Evolutionary conservation across 1,140 invertebrate genomes (phyloP).

Genomic region (Melipona quadrifasciata): DNA sequence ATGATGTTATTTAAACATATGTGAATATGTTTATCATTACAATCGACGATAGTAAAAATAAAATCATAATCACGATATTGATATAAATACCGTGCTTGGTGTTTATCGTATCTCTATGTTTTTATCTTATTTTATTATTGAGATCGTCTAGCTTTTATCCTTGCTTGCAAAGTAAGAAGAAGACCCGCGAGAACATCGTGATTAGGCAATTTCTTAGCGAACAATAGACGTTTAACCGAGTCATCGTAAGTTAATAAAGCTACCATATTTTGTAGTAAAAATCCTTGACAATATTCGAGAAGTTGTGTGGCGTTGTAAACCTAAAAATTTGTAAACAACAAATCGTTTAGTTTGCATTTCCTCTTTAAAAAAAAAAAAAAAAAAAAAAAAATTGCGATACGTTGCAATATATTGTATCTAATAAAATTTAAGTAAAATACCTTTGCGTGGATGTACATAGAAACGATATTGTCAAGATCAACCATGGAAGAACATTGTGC

Average conservation of each 20-base stretch:
- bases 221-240: conserved; percentile 92
- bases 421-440: conserved; percentile 77
- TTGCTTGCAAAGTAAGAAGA: conserved; percentile 89
- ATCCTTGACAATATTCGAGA: conserved; percentile 94
- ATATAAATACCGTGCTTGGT: not conserved
- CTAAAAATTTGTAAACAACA: conserved; percentile 78
- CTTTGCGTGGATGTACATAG: conserved; percentile 96
- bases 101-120: conserved; percentile 50
- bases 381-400: not conserved
- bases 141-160: conserved; percentile 86
- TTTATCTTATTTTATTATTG: conserved; percentile 76
- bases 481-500: conserved; percentile 91
- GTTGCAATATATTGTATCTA: not conserved
- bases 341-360: not conserved
- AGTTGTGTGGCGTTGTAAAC: conserved; percentile 93
- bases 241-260: conserved; percentile 95
- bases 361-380: not conserved
- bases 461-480: conserved; percentile 93
- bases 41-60: not conserved
- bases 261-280: conserved; percentile 96
- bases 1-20: not conserved
- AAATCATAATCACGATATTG: conserved; percentile 16
- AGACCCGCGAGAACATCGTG: conserved; percentile 93
- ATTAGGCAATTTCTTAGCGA: conserved; percentile 94
- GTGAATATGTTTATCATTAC: conserved; percentile 20